A percentile compares a stretch with the other conserved stretches of the same genome.
phyloP scores from a whole-genome alignment of 1,140 invertebrate genomes.

The Listronotus oregonensis region DNA sequence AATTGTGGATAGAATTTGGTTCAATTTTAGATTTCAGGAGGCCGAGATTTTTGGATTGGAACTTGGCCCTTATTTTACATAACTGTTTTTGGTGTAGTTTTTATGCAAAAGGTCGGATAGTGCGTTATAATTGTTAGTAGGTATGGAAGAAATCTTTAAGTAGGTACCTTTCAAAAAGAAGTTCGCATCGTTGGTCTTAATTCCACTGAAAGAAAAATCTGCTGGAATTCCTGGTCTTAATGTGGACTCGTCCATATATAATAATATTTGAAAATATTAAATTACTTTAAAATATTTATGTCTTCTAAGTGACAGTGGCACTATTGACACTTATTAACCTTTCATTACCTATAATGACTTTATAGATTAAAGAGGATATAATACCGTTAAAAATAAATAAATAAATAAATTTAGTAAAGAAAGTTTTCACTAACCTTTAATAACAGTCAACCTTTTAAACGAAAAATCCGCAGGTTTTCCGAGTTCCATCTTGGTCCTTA shows the following conservation, averaged over 20 bases:
- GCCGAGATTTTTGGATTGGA: too few relatives aligned
- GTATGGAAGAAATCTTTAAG: too few relatives aligned
- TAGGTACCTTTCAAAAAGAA: not conserved
- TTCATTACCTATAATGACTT: not conserved
- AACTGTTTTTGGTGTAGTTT: too few relatives aligned
- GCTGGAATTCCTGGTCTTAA: not conserved
- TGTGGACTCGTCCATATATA: too few relatives aligned
- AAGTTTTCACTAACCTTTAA: conserved; percentile 35
- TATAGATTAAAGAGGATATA: too few relatives aligned
- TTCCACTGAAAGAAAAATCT: conserved; percentile 19
- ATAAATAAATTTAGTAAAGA: not conserved
- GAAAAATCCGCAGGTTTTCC: conserved; percentile 45
- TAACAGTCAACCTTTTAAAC: conserved; percentile 41
- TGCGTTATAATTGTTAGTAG: too few relatives aligned
- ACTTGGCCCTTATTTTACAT: too few relatives aligned
- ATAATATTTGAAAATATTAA: too few relatives aligned
- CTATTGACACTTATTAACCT: not conserved
- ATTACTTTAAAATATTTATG: too few relatives aligned
- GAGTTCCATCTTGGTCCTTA: conserved; percentile 17
- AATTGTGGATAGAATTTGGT: too few relatives aligned
- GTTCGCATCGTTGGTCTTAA: conserved; percentile 5
- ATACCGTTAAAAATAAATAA: conserved; percentile 8
- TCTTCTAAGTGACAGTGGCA: not conserved
- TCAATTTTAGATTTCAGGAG: too few relatives aligned
- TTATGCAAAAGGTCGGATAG: too few relatives aligned